Evolutionary conservation across 2,797 vertebrate species (phyloP).

Genomic region (Phrynocephalus vlangalii): DNA sequence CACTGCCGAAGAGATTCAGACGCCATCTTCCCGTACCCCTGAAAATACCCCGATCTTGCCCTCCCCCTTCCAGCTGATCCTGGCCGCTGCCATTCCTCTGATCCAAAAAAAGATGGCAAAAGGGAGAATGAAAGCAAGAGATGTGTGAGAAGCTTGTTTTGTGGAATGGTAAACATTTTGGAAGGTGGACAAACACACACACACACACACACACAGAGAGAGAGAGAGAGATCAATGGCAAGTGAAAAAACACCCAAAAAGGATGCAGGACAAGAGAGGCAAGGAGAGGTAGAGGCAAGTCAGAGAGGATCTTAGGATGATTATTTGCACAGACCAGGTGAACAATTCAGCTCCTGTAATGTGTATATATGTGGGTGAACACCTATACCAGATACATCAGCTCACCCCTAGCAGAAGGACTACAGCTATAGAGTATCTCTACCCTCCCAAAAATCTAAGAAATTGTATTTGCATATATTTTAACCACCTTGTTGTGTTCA

Average conservation of each 20-base stretch:
- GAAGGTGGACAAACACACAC: conserved; percentile 63
- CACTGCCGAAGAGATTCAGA: no score
- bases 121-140: not conserved
- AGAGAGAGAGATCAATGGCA: conserved; percentile 65
- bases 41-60: no score
- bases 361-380: not conserved
- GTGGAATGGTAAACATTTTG: conserved; percentile 70
- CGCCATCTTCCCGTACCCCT: not conserved
- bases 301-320: not conserved
- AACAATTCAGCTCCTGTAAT: not conserved
- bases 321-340: not conserved
- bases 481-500: no score
- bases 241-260: conserved; percentile 49
- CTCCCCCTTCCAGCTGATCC: conserved; percentile 43
- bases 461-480: no score
- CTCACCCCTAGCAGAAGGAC: not conserved
- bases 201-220: no score
- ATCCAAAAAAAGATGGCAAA: conserved; percentile 67
- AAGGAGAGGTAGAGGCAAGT: not conserved
- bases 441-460: no score
- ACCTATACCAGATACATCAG: not conserved
- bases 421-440: not conserved
- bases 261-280: conserved; percentile 12
- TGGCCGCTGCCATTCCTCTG: conserved; percentile 29
- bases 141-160: conserved; percentile 61